phyloP scores from a whole-genome alignment of 2,113 vertebrate genomes.

The Globicephala melas region DNA sequence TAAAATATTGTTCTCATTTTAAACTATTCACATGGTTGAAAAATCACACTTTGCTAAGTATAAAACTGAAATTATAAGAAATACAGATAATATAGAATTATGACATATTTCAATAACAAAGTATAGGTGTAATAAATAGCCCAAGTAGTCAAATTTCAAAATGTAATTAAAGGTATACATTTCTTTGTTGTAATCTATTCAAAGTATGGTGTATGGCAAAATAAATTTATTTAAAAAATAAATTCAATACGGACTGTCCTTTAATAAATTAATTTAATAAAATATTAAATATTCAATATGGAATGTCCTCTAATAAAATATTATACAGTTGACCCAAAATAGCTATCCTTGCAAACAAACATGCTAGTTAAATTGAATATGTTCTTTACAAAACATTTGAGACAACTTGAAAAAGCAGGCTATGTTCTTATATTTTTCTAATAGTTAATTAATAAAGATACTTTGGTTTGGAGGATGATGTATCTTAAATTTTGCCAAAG shows the following conservation, averaged over 20 bases:
- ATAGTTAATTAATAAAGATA: not conserved
- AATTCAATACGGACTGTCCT: not conserved
- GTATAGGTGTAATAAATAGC: not conserved
- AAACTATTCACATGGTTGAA: constrained; percentile 66
- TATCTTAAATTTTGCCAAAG: constrained; percentile 26
- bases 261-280: not conserved
- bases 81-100: constrained; percentile 73
- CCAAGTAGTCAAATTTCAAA: constrained; percentile 42
- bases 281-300: not conserved
- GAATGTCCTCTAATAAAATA: not conserved
- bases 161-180: constrained; percentile 44
- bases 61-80: constrained; percentile 68
- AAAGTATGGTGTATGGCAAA: not conserved
- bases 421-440: not conserved
- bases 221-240: constrained; percentile 1
- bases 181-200: constrained; percentile 37
- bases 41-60: constrained; percentile 63
- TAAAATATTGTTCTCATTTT: constrained; percentile 59
- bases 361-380: not conserved
- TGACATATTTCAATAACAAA: constrained; percentile 69
- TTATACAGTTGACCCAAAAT: not conserved
- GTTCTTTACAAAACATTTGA: not conserved
- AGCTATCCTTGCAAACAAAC: not conserved
- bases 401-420: not conserved
- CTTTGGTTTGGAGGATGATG: constrained; percentile 6